Evolutionary conservation across 2,113 vertebrate species (phyloP).

Genomic region (Lophochroa leadbeateri): DNA sequence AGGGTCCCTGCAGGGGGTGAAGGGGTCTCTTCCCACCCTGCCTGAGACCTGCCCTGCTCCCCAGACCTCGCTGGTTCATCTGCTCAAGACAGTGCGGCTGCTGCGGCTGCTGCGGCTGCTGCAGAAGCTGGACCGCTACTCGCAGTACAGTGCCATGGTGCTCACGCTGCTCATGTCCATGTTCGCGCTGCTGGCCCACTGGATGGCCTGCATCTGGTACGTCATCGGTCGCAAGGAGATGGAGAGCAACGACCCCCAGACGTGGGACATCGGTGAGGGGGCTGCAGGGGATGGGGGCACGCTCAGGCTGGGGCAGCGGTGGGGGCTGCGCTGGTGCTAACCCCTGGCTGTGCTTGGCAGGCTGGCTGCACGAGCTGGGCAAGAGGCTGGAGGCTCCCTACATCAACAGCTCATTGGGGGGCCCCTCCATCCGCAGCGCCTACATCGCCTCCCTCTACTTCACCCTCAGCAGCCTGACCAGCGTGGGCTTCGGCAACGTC

Average conservation of each 20-base stretch:
- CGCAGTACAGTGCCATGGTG: constrained; percentile 92
- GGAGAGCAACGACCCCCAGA: constrained; percentile 86
- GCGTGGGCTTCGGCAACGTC: constrained; percentile 95
- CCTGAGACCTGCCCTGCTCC: neutral
- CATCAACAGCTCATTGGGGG: constrained; percentile 86
- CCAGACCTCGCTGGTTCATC: constrained; percentile 82
- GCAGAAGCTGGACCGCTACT: constrained; percentile 91
- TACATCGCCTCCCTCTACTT: constrained; percentile 97
- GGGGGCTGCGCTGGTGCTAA: neutral
- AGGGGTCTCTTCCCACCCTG: neutral
- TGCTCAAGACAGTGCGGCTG: constrained; percentile 88
- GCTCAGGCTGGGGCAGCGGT: fast-evolving
- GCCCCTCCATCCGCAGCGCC: constrained; percentile 89
- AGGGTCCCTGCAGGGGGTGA: fast-evolving
- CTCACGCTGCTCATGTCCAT: constrained; percentile 90
- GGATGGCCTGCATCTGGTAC: constrained; percentile 93
- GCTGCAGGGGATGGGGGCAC: fast-evolving
- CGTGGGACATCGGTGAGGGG: constrained; percentile 95
- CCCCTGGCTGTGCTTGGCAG: constrained; percentile 65
- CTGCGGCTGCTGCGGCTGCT: constrained; percentile 86
- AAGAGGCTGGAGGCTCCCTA: constrained; percentile 92
- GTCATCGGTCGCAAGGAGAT: constrained; percentile 87
- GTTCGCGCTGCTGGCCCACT: constrained; percentile 90
- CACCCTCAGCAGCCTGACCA: constrained; percentile 96
- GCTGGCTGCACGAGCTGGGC: constrained; percentile 93